A percentile compares a stretch with the other conserved stretches of the same genome.
Conservation (phyloP, 2,888 invertebrate species). For the Penaeus monodon region DNA sequence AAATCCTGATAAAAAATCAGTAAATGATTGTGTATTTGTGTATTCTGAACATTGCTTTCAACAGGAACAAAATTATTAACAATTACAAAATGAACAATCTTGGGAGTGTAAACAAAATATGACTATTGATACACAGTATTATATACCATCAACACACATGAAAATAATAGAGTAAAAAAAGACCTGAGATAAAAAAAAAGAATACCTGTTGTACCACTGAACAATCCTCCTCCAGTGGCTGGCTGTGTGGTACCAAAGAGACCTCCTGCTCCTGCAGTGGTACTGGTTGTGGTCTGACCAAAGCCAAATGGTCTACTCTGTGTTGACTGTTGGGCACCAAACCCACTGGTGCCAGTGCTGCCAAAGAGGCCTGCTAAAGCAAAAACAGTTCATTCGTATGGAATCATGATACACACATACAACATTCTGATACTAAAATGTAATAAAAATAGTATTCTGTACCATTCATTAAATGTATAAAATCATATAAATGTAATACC, state of each 20-base stretch:
- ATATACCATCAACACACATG: background rate
- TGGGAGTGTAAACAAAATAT: too few relatives aligned
- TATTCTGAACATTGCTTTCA: too few relatives aligned
- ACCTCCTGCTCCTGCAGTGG: slow-evolving; percentile 52
- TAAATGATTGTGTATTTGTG: background rate
- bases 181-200: background rate
- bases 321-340: slow-evolving; percentile 53
- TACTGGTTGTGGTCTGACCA: slow-evolving; percentile 59
- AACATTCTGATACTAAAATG: too few relatives aligned
- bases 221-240: slow-evolving; percentile 41
- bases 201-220: slow-evolving; percentile 20
- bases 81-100: too few relatives aligned
- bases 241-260: slow-evolving; percentile 46
- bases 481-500: background rate
- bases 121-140: too few relatives aligned
- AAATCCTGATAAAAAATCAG: slow-evolving; percentile 35
- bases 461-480: background rate
- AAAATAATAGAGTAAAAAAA: background rate
- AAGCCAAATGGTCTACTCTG: slow-evolving; percentile 60
- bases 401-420: too few relatives aligned
- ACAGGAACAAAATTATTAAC: too few relatives aligned
- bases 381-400: background rate
- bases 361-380: slow-evolving; percentile 55
- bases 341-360: slow-evolving; percentile 23
- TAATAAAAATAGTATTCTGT: too few relatives aligned